Conservation (phyloP, 1,140 invertebrate species). For the Lysiphlebus fabarum region DNA sequence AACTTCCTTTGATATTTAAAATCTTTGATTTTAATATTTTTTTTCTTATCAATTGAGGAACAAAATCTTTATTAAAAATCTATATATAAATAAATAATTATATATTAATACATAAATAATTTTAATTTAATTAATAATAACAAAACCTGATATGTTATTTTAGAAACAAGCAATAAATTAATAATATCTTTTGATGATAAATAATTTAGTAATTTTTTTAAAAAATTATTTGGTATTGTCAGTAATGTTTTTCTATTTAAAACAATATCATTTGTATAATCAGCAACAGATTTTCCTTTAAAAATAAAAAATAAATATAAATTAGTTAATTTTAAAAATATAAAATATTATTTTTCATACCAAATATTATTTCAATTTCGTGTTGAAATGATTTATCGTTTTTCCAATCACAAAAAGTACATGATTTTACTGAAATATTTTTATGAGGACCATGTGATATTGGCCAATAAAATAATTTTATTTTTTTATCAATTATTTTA, state of each 20-base stretch:
- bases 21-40: constrained; percentile 23
- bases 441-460: constrained; percentile 50
- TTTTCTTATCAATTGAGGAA: constrained; percentile 43
- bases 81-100: constrained; percentile 17
- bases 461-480: constrained; percentile 51
- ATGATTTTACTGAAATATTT: constrained; percentile 33
- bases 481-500: constrained; percentile 34
- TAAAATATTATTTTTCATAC: constrained; percentile 27
- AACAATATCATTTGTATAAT: constrained; percentile 31
- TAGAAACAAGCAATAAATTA: constrained; percentile 40
- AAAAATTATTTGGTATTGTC: constrained; percentile 32
- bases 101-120: not conserved
- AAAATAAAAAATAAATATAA: constrained; percentile 2
- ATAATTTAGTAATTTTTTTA: constrained; percentile 37
- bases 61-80: constrained; percentile 37
- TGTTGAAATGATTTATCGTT: constrained; percentile 40
- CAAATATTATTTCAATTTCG: constrained; percentile 45
- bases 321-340: constrained; percentile 12
- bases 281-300: constrained; percentile 31
- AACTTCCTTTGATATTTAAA: constrained; percentile 17
- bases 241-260: constrained; percentile 29
- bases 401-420: constrained; percentile 37
- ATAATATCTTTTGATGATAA: constrained; percentile 40
- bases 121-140: constrained; percentile 2
- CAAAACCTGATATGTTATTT: constrained; percentile 44